Base-by-base conservation (phyloP, 2,888 invertebrate genomes). In the Sycophila texana region DNA sequence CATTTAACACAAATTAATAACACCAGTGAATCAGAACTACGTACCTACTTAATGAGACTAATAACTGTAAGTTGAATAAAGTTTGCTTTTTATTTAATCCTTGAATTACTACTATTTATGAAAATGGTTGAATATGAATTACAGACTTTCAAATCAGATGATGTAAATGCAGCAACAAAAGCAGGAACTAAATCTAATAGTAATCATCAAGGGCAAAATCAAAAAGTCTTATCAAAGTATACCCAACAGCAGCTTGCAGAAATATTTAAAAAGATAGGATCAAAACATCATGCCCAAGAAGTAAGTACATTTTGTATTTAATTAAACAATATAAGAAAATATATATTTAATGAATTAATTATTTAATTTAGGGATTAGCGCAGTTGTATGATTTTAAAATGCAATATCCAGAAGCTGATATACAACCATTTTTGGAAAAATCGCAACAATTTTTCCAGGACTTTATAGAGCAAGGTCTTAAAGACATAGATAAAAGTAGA, bases 221-320 rank as follows among this genome's bases (percentile, higher is more conserved):
- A 92, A 63, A 91, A 93, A 89, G 91, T 94, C 0, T 91, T 96
- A 79, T 95, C 96, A 4, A 94, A 96, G 86, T 94, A 94, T 20
- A 94, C 95, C n/a, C 97, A 97, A 87, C 97, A 96, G 83, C 95
- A 95, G 84, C 91, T 98, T 79, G 95, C 96, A 0, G 95, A 96
- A 86, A 98, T 98, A 86, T 96, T 98, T 85, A 96, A 96, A 90
- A 94, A 97, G 86, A 97, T 98, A 86, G 97, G 97, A 57, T 95
- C 94, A 66, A 97, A 96, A 90, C 96, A 97, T 82, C 96, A 96
- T 81, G 96, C 96, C 3, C 91, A 92, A 86, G 93, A 93, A 87
- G 92, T 92, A 84, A 79, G 81, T 70, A 30, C 22, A 55, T 10
- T 39, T 3, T 51, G 0, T 47, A 13, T 49, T 63, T 51, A 61